Evolutionary conservation across 2,113 vertebrate species (phyloP).

Genomic region (Gulo gulo): DNA sequence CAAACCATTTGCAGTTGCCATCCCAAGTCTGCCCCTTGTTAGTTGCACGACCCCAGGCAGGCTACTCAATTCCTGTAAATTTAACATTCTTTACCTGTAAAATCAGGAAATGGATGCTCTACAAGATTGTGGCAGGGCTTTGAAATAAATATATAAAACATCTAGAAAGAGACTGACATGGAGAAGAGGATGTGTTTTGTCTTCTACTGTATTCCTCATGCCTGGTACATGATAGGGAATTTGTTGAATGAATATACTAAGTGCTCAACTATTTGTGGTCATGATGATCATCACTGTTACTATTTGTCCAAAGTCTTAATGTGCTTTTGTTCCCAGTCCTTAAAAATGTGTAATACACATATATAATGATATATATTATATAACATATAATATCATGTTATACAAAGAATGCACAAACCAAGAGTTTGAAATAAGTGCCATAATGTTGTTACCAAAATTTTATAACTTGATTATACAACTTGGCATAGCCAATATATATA

Average conservation of each 20-base stretch:
- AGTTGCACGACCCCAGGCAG: not conserved
- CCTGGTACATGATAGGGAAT: not conserved
- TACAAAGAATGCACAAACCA: not conserved
- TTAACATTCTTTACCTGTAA: not conserved
- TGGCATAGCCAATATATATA: not conserved
- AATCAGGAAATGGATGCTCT: not conserved
- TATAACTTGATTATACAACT: not conserved
- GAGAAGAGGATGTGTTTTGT: not conserved
- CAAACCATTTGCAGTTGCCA: not conserved
- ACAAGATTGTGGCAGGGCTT: not conserved
- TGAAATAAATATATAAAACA: not conserved
- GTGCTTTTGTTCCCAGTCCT: not conserved
- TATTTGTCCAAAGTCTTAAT: not conserved
- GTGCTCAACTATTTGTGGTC: not conserved
- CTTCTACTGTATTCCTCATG: not conserved
- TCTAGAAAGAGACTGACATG: not conserved
- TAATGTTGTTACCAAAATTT: not conserved
- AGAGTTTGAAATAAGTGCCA: not conserved
- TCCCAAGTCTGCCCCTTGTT: not conserved
- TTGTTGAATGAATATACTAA: not conserved
- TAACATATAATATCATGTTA: not conserved
- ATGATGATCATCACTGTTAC: not conserved
- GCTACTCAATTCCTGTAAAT: not conserved
- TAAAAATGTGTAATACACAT: not conserved
- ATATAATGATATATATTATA: not conserved